Evolutionary conservation across 1,140 invertebrate genomes (phyloP).

Genomic region (Tetragonula clypearis): DNA sequence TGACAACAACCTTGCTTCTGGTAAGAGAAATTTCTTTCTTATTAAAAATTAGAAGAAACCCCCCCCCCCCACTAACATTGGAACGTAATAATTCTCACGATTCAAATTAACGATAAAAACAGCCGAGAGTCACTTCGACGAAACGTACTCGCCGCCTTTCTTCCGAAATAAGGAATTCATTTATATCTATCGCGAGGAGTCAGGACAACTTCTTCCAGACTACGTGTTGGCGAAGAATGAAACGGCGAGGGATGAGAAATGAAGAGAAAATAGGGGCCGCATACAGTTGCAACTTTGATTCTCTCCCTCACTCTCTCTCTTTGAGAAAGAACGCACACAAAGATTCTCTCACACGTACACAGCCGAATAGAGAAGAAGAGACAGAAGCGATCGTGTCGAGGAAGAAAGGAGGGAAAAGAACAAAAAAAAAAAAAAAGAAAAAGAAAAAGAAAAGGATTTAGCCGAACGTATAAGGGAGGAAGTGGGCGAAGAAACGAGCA

Average conservation of each 20-base stretch:
- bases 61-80: too few relatives aligned
- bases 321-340: neutral
- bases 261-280: constrained; percentile 49
- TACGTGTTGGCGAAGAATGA: constrained; percentile 48
- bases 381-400: constrained; percentile 45
- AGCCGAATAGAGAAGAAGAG: constrained; percentile 4
- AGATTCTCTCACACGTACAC: neutral
- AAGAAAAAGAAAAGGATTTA: neutral
- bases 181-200: constrained; percentile 62
- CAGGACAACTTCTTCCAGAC: constrained; percentile 39
- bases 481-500: constrained; percentile 18
- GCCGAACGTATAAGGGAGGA: neutral
- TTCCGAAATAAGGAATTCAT: constrained; percentile 64
- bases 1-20: too few relatives aligned
- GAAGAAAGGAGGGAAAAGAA: neutral
- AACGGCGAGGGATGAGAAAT: constrained; percentile 36
- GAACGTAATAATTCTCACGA: neutral
- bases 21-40: too few relatives aligned
- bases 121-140: neutral
- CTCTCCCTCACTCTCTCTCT: neutral
- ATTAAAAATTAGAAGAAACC: too few relatives aligned
- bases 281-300: constrained; percentile 71
- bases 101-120: neutral
- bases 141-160: constrained; percentile 16
- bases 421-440: neutral